Evolutionary conservation across 2,888 invertebrate species (phyloP), one percentile per base, ranked within the genome.

Genomic region (Dioctria rufipes): DNA sequence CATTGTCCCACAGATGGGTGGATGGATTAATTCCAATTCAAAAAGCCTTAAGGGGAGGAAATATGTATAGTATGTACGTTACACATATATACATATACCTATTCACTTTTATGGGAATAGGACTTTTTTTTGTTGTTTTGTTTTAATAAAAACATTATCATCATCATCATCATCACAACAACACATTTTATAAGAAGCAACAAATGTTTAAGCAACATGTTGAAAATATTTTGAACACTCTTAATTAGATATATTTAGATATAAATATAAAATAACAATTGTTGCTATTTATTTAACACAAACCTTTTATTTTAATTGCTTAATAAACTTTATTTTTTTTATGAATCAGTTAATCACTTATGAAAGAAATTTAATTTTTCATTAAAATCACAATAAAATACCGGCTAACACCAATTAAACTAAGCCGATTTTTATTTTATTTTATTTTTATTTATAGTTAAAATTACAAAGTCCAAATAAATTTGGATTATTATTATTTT

Each of bases 191-290:
- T 5, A 60, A 49, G 58, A 66, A n/a, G 78, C 78, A 78, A 78
- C 78, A 78, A 78, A 78, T 78, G 78, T 78, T 78, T 43, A 66
- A 66, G 78, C 78, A 78, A 78, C 78, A 78, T 78, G 78, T 78
- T 78, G 66, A 78, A 78, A 66, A 25, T 1, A 25, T 25, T 25
- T 25, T 25, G 25, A 25, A 25, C 25, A 25, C 25, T 25, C 25
- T 25, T 25, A 25, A 25, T n/a, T 25, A 25, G 25, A 25, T 25
- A 25, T 25, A 25, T 25, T 25, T 25, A 25, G 25, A 2, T 25
- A 25, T 25, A 25, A 25, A 78, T 78, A 13, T 42, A n/a, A 11
- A 54, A 4, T 42, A 5, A 2, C 9, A 46, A 5, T 39, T 77
- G 46, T 77, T 25, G 63, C 13, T 61, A 37, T 39, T 8, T 25